Evolutionary conservation across 2,888 invertebrate genomes (phyloP).

Genomic region (Xestia ashworthii): DNA sequence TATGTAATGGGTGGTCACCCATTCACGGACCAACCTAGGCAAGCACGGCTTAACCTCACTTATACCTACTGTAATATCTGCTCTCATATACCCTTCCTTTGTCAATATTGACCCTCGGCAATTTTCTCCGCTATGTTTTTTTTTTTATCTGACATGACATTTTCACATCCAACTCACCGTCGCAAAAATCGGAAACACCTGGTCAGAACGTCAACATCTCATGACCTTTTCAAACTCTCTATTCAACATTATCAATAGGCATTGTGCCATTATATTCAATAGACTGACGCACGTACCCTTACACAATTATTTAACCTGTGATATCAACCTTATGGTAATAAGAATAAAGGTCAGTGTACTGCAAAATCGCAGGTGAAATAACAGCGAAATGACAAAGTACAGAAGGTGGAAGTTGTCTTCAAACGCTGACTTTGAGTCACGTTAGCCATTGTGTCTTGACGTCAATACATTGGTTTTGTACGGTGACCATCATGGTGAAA

Average conservation of each 20-base stretch:
- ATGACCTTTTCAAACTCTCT: conserved; percentile 37
- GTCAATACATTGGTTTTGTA: conserved; percentile 14
- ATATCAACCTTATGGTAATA: neutral
- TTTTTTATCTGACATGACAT: neutral
- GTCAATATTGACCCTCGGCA: neutral
- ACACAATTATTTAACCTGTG: neutral
- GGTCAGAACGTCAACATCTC: conserved; percentile 6
- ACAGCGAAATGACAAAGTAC: conserved; percentile 5
- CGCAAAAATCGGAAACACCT: conserved; percentile 24
- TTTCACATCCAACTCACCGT: neutral
- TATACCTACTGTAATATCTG: neutral
- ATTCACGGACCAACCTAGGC: too few species aligned
- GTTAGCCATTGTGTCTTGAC: conserved; percentile 32
- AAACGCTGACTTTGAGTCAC: conserved; percentile 23
- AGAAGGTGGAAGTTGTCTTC: conserved; percentile 24
- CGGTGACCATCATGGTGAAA: conserved; percentile 17
- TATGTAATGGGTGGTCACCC: too few species aligned
- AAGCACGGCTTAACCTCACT: neutral
- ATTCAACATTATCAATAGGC: conserved; percentile 27
- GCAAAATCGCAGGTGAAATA: neutral
- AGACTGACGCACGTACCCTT: conserved; percentile 1
- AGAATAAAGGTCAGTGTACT: neutral
- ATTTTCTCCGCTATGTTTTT: neutral
- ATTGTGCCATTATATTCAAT: conserved; percentile 12
- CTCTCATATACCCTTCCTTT: too few species aligned